A percentile compares a stretch with the other conserved stretches of the same genome.
Evolutionary conservation across 2,888 invertebrate species (phyloP).

Genomic region (Mimas tiliae): DNA sequence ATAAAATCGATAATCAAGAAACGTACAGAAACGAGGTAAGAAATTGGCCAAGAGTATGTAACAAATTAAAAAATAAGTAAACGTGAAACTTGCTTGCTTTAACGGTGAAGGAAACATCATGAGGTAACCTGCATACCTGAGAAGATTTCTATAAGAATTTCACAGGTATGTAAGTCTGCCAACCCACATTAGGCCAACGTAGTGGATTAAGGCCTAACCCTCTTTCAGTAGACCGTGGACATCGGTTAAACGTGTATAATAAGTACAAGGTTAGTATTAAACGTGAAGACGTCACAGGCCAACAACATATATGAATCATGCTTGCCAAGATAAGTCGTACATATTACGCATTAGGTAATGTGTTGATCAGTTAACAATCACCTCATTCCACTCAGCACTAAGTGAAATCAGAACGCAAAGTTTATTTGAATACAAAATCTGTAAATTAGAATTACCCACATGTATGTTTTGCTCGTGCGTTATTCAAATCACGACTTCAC

Average conservation of each 20-base stretch:
- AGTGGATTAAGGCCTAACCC: too few species aligned
- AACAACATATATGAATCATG: background rate
- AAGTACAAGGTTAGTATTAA: too few species aligned
- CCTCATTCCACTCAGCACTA: slow-evolving; percentile 38
- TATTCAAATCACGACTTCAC: slow-evolving; percentile 43
- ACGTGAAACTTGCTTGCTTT: background rate
- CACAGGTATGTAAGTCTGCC: too few species aligned
- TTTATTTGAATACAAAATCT: slow-evolving; percentile 28
- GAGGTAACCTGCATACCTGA: too few species aligned
- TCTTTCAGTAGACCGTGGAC: too few species aligned
- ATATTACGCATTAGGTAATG: slow-evolving; percentile 29
- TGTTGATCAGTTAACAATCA: slow-evolving; percentile 37
- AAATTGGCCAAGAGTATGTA: too few species aligned
- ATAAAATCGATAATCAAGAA: background rate
- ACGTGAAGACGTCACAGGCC: background rate
- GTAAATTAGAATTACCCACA: slow-evolving; percentile 35
- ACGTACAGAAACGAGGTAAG: background rate
- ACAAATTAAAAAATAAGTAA: slow-evolving; percentile 2
- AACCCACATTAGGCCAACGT: too few species aligned
- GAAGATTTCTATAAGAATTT: too few species aligned
- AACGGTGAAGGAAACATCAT: too few species aligned
- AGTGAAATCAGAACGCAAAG: slow-evolving; percentile 37
- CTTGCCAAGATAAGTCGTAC: background rate
- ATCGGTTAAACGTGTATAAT: too few species aligned
- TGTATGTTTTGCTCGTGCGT: slow-evolving; percentile 35